phyloP scores from a whole-genome alignment of 2,113 vertebrate genomes.

The Nannospalax galili region DNA sequence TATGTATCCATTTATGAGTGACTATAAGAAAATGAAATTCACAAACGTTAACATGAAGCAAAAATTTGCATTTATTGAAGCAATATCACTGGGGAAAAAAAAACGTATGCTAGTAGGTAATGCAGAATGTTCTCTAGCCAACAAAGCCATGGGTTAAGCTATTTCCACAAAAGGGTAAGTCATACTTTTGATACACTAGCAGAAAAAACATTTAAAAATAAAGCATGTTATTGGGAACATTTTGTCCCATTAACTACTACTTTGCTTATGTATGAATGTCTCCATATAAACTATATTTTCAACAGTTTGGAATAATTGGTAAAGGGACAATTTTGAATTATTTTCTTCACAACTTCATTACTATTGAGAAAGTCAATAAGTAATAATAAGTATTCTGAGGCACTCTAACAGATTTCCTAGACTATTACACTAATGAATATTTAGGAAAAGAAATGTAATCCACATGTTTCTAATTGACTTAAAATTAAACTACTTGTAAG shows the following conservation, averaged over 20 bases:
- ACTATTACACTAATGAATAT: conserved; percentile 50
- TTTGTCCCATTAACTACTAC: conserved; percentile 22
- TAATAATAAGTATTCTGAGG: conserved; percentile 32
- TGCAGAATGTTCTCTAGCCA: background rate
- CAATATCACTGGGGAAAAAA: background rate
- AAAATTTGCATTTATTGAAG: conserved; percentile 30
- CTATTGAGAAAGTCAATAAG: conserved; percentile 20
- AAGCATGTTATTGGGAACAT: background rate
- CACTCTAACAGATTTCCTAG: conserved; percentile 27
- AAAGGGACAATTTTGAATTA: conserved; percentile 44
- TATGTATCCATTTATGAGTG: background rate
- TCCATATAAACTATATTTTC: background rate
- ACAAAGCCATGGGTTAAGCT: background rate
- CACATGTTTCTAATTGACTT: conserved; percentile 41
- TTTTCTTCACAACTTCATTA: conserved; percentile 53
- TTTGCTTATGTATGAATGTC: background rate
- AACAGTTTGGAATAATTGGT: background rate
- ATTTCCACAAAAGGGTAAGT: background rate
- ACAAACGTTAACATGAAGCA: background rate
- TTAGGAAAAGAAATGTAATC: conserved; percentile 49
- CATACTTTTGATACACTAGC: background rate
- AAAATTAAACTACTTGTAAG: conserved; percentile 54
- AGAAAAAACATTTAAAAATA: conserved; percentile 37
- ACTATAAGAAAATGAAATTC: background rate
- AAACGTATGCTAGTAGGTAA: background rate